Evolutionary conservation across 2,113 vertebrate genomes (phyloP).

Genomic region (Verasper variegatus): DNA sequence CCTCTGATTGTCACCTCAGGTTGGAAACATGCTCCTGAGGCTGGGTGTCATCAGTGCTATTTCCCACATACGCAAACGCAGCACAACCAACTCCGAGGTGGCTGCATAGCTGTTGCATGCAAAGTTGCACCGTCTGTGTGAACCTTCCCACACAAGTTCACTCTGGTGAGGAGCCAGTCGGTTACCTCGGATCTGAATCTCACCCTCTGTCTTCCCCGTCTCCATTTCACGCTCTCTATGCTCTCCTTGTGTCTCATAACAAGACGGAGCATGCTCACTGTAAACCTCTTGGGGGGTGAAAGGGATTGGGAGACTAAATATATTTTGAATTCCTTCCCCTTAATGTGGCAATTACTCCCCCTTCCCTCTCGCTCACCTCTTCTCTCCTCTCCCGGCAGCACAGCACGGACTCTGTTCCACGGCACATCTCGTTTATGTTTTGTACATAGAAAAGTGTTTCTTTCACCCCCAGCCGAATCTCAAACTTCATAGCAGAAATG

Average conservation of each 20-base stretch:
- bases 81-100: neutral
- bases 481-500: slow-evolving; percentile 55
- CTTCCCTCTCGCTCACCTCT: slow-evolving; percentile 44
- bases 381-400: slow-evolving; percentile 52
- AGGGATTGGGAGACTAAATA: slow-evolving; percentile 85
- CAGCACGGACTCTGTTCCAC: slow-evolving; percentile 68
- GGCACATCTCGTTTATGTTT: slow-evolving; percentile 69
- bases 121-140: slow-evolving; percentile 24
- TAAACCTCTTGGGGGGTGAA: slow-evolving; percentile 79
- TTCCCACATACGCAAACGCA: slow-evolving; percentile 5
- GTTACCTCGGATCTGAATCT: slow-evolving; percentile 50
- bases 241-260: slow-evolving; percentile 80
- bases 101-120: slow-evolving; percentile 10
- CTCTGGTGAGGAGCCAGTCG: slow-evolving; percentile 45
- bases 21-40: slow-evolving; percentile 9
- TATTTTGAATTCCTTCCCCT: slow-evolving; percentile 88
- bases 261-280: slow-evolving; percentile 85
- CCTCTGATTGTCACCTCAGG: slow-evolving; percentile 1
- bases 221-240: slow-evolving; percentile 59
- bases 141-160: slow-evolving; percentile 49
- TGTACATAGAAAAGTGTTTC: slow-evolving; percentile 74
- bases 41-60: slow-evolving; percentile 17
- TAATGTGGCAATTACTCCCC: slow-evolving; percentile 82
- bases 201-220: slow-evolving; percentile 35
- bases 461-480: slow-evolving; percentile 55